phyloP scores from a whole-genome alignment of 2,888 invertebrate genomes.

The Pristionchus fissidentatus region DNA sequence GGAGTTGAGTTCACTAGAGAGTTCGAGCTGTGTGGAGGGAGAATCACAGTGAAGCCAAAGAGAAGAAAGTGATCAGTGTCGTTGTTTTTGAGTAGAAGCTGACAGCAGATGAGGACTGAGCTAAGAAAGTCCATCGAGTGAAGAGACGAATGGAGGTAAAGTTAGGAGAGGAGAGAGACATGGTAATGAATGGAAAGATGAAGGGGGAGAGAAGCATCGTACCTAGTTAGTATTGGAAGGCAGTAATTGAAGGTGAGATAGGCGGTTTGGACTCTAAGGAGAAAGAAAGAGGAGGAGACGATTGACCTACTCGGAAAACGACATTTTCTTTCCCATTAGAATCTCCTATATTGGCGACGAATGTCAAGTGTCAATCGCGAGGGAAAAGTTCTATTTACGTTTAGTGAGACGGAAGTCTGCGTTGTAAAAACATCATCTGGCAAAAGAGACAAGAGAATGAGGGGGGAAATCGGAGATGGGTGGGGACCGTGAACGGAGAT shows the following conservation, averaged over 20 bases:
- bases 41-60: not conserved
- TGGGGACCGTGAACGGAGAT: not conserved
- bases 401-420: constrained; percentile 22
- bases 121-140: not conserved
- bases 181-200: not conserved
- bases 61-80: not conserved
- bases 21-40: not conserved
- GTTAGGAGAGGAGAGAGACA: not conserved
- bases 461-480: not conserved
- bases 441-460: not conserved
- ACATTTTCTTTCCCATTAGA: constrained; percentile 14
- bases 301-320: constrained; percentile 22
- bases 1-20: no score
- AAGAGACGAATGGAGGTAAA: not conserved
- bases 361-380: not conserved
- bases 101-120: constrained; percentile 30
- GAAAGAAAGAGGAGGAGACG: not conserved
- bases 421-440: not conserved
- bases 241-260: not conserved
- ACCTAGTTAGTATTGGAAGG: not conserved
- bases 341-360: not conserved
- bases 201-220: not conserved
- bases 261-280: not conserved
- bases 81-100: constrained; percentile 23
- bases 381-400: not conserved